Evolutionary conservation across 2,113 vertebrate species (phyloP), one percentile per base, ranked within the genome.

Genomic region (Grammomys dolichurus): DNA sequence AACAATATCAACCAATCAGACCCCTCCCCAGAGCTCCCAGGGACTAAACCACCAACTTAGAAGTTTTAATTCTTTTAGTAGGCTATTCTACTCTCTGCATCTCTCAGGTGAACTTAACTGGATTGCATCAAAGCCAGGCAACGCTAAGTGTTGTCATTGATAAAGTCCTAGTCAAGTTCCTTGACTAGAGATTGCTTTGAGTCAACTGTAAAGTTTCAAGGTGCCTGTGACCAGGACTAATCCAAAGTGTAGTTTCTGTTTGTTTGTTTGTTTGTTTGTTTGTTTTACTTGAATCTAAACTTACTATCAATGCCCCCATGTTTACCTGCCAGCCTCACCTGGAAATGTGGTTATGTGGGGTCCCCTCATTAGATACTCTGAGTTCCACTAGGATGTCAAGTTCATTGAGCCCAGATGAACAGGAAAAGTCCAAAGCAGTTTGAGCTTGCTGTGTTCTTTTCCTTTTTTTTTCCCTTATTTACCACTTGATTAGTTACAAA

Each of bases 361-460:
- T 56, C 93, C 54, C 72, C 33, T 82, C 40, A 58, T 70, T 76
- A 92, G 48, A 78, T 48, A 90, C 54, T 46, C 69, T 58, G 13
- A 81, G 19, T 93, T 90, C 26, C 19, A 63, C 60, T 86, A 16
- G 87, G 46, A 56, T 87, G 0, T 75, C 40, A 91, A 94, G 40
- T 85, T 54, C 36, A 72, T 69, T 40, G n/a, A 87, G 40, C 28
- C 54, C 69, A 46, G 51, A 67, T 76, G 43, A 76, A 75, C 26
- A 75, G 85, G 40, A 65, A 95, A 95, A 90, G 67, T 24, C 70
- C 76, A 76, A 90, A 70, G 84, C 70, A 26, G 58, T 70, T 31
- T 6, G 36, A 14, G 3, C 5, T 69, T 80, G 48, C 28, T 82
- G 13, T 48, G n/a, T 60, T 81, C 26, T 81, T 96, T 87, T 77